These are phyloP conservation scores for Polypedilum vanderplanki DNA, from an alignment of 1,140 invertebrate species.

Conservation along the genomic window DNA sequence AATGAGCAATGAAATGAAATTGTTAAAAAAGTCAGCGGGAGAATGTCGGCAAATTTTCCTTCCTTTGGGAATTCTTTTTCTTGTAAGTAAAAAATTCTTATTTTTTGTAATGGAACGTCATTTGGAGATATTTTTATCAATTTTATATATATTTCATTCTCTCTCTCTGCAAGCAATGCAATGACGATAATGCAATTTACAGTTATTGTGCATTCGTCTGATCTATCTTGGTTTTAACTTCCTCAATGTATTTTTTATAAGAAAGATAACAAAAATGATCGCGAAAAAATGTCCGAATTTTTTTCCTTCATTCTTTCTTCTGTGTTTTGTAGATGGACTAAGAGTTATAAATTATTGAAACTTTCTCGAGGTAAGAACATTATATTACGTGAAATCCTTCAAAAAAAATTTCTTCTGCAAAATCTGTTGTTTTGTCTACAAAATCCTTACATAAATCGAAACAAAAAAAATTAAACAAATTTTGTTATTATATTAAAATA, in stretches of 20 bases:
- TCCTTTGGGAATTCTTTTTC: not conserved
- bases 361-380: not conserved
- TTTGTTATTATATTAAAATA: too few species aligned
- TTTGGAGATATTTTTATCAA: too few species aligned
- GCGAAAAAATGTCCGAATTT: too few species aligned
- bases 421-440: too few species aligned
- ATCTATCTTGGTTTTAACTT: not conserved
- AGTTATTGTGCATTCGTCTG: not conserved
- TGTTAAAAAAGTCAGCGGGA: conserved; percentile 8
- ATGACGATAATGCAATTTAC: conserved; percentile 1
- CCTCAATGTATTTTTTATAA: too few species aligned
- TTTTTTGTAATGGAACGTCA: not conserved
- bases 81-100: not conserved
- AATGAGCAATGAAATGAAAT: conserved; percentile 5
- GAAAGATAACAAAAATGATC: too few species aligned
- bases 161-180: not conserved
- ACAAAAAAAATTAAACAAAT: too few species aligned
- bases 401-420: too few species aligned
- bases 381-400: too few species aligned
- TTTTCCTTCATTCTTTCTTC: not conserved
- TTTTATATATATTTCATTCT: not conserved
- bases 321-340: not conserved
- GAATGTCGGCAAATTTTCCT: conserved; percentile 11
- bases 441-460: too few species aligned
- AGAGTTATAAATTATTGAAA: conserved; percentile 15